Percentiles rank a stretch among this genome's conserved stretches.
These are phyloP conservation scores for Spea bombifrons DNA, from an alignment of 2,113 vertebrate genomes.

Conservation along the genomic window DNA sequence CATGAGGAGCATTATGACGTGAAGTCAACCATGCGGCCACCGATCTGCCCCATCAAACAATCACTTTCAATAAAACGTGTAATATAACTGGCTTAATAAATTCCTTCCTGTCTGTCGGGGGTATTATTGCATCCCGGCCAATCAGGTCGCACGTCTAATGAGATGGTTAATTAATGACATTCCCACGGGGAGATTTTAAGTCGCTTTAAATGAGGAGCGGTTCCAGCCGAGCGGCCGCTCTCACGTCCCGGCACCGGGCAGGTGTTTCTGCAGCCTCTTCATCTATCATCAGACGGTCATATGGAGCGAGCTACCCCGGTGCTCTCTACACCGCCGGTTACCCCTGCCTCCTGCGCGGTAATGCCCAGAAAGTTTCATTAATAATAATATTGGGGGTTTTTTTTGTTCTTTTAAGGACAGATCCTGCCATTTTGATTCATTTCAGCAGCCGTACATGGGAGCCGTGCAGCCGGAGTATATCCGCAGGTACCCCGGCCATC, in stretches of 20 bases:
- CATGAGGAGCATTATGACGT: too few relatives aligned
- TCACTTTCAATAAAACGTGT: constrained; percentile 6
- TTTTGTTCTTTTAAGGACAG: too few relatives aligned
- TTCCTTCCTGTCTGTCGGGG: not conserved
- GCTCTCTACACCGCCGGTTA: too few relatives aligned
- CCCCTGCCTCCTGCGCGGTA: too few relatives aligned
- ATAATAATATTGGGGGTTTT: too few relatives aligned
- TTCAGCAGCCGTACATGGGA: too few relatives aligned
- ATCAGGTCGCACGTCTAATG: constrained; percentile 43
- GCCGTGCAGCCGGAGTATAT: too few relatives aligned
- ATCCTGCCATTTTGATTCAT: too few relatives aligned
- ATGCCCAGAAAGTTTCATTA: too few relatives aligned
- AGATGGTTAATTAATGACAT: constrained; percentile 37
- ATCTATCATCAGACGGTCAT: constrained; percentile 40
- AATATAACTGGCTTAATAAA: constrained; percentile 19
- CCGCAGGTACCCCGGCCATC: too few relatives aligned
- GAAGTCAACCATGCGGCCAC: too few relatives aligned
- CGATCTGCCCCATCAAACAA: not conserved
- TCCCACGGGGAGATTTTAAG: constrained; percentile 27
- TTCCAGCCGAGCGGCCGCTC: constrained; percentile 19
- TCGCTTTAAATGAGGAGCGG: constrained; percentile 26
- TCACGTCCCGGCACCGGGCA: constrained; percentile 21
- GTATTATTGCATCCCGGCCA: constrained; percentile 27
- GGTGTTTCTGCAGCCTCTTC: constrained; percentile 19
- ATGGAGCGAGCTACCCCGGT: not conserved